phyloP scores from a whole-genome alignment of 2,113 vertebrate species.

The Helogale parvula region DNA sequence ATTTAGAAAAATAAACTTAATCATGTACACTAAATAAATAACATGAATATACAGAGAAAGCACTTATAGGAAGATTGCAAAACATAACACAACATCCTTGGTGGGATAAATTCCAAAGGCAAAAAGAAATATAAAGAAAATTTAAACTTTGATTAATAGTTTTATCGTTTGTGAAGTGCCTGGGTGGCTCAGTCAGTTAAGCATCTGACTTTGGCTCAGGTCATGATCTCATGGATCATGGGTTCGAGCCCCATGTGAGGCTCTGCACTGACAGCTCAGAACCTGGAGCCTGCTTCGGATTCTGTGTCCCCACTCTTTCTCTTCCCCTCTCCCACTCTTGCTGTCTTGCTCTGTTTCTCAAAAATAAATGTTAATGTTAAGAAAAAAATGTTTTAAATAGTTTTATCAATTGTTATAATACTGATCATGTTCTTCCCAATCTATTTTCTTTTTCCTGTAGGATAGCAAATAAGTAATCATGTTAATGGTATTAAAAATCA shows the following conservation, averaged over 20 bases:
- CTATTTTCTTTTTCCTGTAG: slow-evolving; percentile 12
- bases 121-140: neutral
- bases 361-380: no score
- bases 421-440: neutral
- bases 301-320: no score
- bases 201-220: no score
- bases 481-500: neutral
- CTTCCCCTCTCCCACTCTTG: no score
- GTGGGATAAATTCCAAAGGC: neutral
- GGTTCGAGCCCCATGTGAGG: no score
- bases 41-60: neutral
- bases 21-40: neutral
- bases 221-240: no score
- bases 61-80: neutral
- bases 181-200: no score
- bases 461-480: neutral
- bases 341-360: no score
- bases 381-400: neutral
- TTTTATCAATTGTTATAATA: neutral
- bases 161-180: neutral
- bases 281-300: no score
- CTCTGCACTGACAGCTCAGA: no score
- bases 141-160: neutral
- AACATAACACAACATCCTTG: neutral
- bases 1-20: neutral